Base-by-base conservation (phyloP, 2,113 vertebrate species). In the Phyllopteryx taeniolatus region DNA sequence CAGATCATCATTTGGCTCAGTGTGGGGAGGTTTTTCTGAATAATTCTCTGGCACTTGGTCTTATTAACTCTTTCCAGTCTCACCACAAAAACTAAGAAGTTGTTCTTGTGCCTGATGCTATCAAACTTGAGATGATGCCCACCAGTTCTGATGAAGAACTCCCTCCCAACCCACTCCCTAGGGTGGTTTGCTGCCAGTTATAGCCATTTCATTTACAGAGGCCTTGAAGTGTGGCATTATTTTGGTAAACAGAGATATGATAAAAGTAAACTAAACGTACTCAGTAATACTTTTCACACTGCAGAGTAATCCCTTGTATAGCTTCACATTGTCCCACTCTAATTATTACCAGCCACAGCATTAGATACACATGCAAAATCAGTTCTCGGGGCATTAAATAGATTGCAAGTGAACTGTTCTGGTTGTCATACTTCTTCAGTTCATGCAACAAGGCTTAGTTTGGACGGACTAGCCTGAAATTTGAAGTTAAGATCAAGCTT, bases 71-170 rank as follows among this genome's bases (percentile, higher is more conserved):
- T 31, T 66, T 44, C 11, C 54, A 27, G 73, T 66, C 42, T 57
- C 71, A 57, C 68, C 19, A 66, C 71, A 85, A 27, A 75, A 74
- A 76, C 67, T 74, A 72, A 20, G 22, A 51, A 17, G 49, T 73
- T 31, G 44, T 67, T 85, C n/a, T 73, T 70, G 22, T 73, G 74
- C 44, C 63, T 71, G 46, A 62, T 67, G 68, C 56, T 64, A 64
- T 61, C 70, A 65, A 49, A 62, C 54, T 73, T 75, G 54, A 67
- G 51, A 73, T 19, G 73, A 70, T 76, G 22, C 57, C 10, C 62
- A 77, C 43, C 46, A 42, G 57, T 67, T 71, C 39, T 47, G 42
- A 62, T 70, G 19, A 65, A 42, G 71, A 61, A 71, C 65, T 57
- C 67, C 62, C 59, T 70, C 64, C 63, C 43, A 64, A 65, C 20